Conservation (phyloP, 2,797 vertebrate genomes). For the Catharus ustulatus region DNA sequence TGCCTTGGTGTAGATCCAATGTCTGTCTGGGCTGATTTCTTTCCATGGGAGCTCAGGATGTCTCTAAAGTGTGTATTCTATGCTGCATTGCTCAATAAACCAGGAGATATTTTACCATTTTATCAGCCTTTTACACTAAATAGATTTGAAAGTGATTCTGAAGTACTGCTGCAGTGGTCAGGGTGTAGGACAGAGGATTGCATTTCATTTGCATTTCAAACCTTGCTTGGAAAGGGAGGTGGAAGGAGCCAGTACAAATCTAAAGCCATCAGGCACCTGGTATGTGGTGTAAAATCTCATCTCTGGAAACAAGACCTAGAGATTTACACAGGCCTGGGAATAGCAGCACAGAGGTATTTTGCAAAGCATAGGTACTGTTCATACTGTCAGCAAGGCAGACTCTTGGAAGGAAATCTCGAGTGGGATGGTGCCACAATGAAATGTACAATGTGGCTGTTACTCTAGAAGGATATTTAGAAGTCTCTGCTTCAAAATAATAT, state of each 20-base stretch:
- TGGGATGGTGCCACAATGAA: neutral
- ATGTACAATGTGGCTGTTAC: fast-evolving
- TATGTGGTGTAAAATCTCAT: neutral
- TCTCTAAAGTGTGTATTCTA: neutral
- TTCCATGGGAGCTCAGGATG: neutral
- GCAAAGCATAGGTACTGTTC: neutral
- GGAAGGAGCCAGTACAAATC: neutral
- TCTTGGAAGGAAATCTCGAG: fast-evolving
- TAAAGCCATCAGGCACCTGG: neutral
- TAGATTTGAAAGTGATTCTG: neutral
- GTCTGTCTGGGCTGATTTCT: neutral
- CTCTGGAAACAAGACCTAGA: neutral
- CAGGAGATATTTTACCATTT: neutral
- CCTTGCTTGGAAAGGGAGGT: neutral
- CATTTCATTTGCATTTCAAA: neutral
- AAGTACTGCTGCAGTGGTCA: neutral
- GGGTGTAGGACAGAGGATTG: fast-evolving
- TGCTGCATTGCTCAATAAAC: neutral
- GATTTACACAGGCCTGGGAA: neutral
- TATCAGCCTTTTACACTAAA: neutral
- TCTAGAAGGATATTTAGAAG: neutral
- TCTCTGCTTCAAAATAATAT: neutral
- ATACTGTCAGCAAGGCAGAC: neutral
- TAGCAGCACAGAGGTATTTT: neutral
- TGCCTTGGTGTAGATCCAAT: neutral